Conservation (phyloP, 1,140 invertebrate genomes). For the Atopsyche davidsoni region DNA sequence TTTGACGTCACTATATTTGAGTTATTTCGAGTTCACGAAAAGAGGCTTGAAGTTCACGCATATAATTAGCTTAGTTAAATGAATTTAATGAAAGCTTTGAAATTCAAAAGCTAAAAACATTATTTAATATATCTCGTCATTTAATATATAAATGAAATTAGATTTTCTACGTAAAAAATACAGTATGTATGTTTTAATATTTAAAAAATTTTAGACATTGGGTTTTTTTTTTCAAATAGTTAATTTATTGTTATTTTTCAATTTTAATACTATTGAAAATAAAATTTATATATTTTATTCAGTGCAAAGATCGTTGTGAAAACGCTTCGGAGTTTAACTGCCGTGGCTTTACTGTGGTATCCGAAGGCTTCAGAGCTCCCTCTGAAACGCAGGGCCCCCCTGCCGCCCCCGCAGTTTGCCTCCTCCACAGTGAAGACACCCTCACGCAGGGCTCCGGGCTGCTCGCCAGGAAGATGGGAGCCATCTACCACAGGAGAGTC, state of each 20-base stretch:
- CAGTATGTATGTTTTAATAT: neutral
- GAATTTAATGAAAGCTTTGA: too few relatives aligned
- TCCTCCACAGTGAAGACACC: slow-evolving; percentile 45
- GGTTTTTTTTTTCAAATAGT: too few relatives aligned
- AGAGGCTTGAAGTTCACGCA: too few relatives aligned
- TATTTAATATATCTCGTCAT: too few relatives aligned
- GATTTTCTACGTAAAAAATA: too few relatives aligned
- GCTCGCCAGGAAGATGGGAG: slow-evolving; percentile 33
- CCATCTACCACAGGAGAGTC: slow-evolving; percentile 45
- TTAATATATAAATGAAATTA: too few relatives aligned
- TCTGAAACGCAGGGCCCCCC: slow-evolving; percentile 4
- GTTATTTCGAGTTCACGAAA: too few relatives aligned
- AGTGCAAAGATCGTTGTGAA: slow-evolving; percentile 44
- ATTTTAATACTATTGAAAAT: neutral
- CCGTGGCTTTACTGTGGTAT: slow-evolving; percentile 38
- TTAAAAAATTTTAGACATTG: neutral
- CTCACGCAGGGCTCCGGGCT: slow-evolving; percentile 45
- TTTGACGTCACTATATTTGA: too few relatives aligned
- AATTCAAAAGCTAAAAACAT: too few relatives aligned
- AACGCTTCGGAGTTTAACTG: slow-evolving; percentile 40
- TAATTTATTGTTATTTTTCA: neutral
- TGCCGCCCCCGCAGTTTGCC: slow-evolving; percentile 31
- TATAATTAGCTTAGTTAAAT: too few relatives aligned
- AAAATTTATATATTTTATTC: slow-evolving; percentile 18
- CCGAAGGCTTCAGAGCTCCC: too few relatives aligned